phyloP scores from a whole-genome alignment of 2,888 invertebrate genomes.

The Listrodromus nycthemerus region DNA sequence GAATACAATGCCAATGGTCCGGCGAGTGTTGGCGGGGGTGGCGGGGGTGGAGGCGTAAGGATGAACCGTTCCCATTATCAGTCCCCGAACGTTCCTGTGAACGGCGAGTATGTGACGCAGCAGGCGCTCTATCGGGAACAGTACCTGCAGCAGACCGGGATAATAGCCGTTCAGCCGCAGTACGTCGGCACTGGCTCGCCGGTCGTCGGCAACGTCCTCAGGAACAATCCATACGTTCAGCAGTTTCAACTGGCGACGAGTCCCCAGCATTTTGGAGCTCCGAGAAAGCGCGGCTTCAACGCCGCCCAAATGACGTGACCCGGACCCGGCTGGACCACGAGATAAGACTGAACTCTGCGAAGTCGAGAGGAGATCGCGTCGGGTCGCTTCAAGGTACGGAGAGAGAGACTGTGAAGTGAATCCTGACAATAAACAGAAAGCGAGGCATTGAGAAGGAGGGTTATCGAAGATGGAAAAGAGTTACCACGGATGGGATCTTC shows the following conservation, averaged over 20 bases:
- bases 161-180: conserved; percentile 76
- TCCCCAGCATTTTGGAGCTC: conserved; percentile 76
- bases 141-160: conserved; percentile 80
- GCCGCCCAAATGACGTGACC: conserved; percentile 82
- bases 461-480: neutral
- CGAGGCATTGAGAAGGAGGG: neutral
- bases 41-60: conserved; percentile 10
- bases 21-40: conserved; percentile 56
- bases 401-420: neutral
- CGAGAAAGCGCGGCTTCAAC: conserved; percentile 78
- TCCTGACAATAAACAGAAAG: conserved; percentile 28
- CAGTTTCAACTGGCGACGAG: conserved; percentile 79
- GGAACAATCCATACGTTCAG: conserved; percentile 80
- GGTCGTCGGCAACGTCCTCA: conserved; percentile 73
- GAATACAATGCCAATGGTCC: conserved; percentile 73
- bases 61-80: conserved; percentile 50
- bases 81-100: conserved; percentile 70
- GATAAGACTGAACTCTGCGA: conserved; percentile 80
- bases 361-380: conserved; percentile 37
- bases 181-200: conserved; percentile 74
- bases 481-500: conserved; percentile 28
- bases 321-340: conserved; percentile 75
- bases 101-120: conserved; percentile 79
- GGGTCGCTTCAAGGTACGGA: conserved; percentile 5
- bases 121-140: conserved; percentile 79